phyloP scores from a whole-genome alignment of 1,140 invertebrate genomes.

The Ceratosolen solmsi region DNA sequence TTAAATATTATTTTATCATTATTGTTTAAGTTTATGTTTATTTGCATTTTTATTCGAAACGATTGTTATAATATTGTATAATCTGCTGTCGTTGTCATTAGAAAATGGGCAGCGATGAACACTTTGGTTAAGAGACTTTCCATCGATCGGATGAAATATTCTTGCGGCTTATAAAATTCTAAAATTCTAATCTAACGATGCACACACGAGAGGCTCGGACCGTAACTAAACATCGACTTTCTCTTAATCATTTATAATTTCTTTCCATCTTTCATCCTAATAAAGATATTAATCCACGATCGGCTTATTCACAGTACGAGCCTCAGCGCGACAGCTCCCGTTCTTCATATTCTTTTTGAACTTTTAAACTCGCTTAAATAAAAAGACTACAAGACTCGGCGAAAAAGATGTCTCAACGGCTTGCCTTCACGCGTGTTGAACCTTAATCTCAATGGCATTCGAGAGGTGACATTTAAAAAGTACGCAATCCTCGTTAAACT shows the following conservation, averaged over 20 bases:
- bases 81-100: slow-evolving; percentile 54
- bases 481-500: slow-evolving; percentile 4
- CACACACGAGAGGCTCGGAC: slow-evolving; percentile 60
- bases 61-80: slow-evolving; percentile 37
- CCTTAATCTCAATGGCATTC: slow-evolving; percentile 49
- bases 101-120: slow-evolving; percentile 62
- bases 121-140: slow-evolving; percentile 61
- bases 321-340: neutral
- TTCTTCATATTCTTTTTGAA: slow-evolving; percentile 16
- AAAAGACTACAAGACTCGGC: slow-evolving; percentile 50
- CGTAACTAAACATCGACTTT: slow-evolving; percentile 31
- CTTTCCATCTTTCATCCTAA: slow-evolving; percentile 1
- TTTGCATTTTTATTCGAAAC: slow-evolving; percentile 43
- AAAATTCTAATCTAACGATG: slow-evolving; percentile 62
- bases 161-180: slow-evolving; percentile 60
- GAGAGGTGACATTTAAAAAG: slow-evolving; percentile 41
- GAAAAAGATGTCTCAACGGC: slow-evolving; percentile 46
- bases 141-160: slow-evolving; percentile 55
- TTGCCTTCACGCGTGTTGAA: slow-evolving; percentile 51
- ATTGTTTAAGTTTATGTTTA: no score
- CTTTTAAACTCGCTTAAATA: slow-evolving; percentile 44
- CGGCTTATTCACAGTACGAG: slow-evolving; percentile 3
- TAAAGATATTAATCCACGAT: slow-evolving; percentile 16
- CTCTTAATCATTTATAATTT: neutral
- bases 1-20: no score